Percentiles rank a stretch among this genome's conserved stretches.
Evolutionary conservation across 2,888 invertebrate genomes (phyloP).

Genomic region (Yponomeuta plumbellus): DNA sequence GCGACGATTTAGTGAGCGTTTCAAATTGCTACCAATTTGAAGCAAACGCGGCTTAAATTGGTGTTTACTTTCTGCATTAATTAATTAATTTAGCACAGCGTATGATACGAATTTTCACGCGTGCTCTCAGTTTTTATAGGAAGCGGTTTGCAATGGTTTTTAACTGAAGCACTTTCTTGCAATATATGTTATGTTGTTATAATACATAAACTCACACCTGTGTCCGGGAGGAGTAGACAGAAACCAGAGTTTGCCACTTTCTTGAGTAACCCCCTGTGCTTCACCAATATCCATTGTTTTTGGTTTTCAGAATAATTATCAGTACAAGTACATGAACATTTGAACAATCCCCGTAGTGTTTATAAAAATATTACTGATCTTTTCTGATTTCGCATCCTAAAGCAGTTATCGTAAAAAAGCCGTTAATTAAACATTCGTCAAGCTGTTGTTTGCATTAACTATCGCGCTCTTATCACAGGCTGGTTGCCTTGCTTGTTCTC

Average conservation of each 20-base stretch:
- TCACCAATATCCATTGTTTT: too few relatives aligned
- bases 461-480: not conserved
- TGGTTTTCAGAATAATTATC: too few relatives aligned
- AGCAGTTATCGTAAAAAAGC: not conserved
- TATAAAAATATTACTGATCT: not conserved
- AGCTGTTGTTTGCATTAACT: slow-evolving; percentile 7
- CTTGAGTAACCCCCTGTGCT: too few relatives aligned
- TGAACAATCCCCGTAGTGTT: too few relatives aligned
- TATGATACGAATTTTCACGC: not conserved
- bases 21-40: slow-evolving; percentile 3
- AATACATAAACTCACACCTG: too few relatives aligned
- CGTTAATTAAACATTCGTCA: not conserved
- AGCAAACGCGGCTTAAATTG: not conserved
- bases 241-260: too few relatives aligned
- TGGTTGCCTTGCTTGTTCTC: slow-evolving; percentile 3
- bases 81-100: not conserved
- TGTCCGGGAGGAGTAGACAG: too few relatives aligned
- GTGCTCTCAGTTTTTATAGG: not conserved
- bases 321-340: too few relatives aligned
- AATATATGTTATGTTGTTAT: too few relatives aligned
- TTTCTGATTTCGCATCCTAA: not conserved
- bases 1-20: slow-evolving; percentile 1
- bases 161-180: not conserved
- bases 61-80: not conserved
- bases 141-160: not conserved